Conservation (phyloP, 2,888 invertebrate species). For the Oscheius sp. region DNA sequence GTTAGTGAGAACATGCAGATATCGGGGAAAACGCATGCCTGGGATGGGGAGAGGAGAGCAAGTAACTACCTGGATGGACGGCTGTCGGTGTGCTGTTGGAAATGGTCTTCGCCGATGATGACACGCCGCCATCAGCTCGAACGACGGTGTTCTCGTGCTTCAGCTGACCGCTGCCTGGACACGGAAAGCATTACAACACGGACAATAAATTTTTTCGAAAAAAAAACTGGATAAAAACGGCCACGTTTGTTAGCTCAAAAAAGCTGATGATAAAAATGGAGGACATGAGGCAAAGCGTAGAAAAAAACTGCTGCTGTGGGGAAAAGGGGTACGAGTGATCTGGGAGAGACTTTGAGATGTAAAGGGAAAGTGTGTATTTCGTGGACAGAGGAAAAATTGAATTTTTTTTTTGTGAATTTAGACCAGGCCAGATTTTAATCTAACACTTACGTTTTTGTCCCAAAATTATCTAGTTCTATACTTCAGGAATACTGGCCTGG, state of each 20-base stretch:
- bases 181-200: conserved; percentile 19
- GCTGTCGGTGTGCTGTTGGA: conserved; percentile 14
- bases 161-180: conserved; percentile 56
- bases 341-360: background rate
- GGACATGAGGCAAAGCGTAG: background rate
- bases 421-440: too few relatives aligned
- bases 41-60: too few relatives aligned
- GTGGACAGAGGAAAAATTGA: too few relatives aligned
- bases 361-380: too few relatives aligned
- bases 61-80: conserved; percentile 23
- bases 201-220: conserved; percentile 2
- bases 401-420: too few relatives aligned
- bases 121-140: conserved; percentile 60
- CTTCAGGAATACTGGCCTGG: too few relatives aligned
- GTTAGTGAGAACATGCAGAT: too few relatives aligned
- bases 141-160: conserved; percentile 71
- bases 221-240: conserved; percentile 9
- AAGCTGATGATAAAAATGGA: background rate
- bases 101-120: background rate
- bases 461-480: too few relatives aligned
- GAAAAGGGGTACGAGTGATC: too few relatives aligned
- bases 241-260: background rate
- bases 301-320: background rate
- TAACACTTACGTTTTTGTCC: too few relatives aligned
- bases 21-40: too few relatives aligned